These are phyloP conservation scores for Halisarca cf. caerulea DNA, from an alignment of 37 sponge, comb jelly and placozoan genomes.

Conservation along the genomic window DNA sequence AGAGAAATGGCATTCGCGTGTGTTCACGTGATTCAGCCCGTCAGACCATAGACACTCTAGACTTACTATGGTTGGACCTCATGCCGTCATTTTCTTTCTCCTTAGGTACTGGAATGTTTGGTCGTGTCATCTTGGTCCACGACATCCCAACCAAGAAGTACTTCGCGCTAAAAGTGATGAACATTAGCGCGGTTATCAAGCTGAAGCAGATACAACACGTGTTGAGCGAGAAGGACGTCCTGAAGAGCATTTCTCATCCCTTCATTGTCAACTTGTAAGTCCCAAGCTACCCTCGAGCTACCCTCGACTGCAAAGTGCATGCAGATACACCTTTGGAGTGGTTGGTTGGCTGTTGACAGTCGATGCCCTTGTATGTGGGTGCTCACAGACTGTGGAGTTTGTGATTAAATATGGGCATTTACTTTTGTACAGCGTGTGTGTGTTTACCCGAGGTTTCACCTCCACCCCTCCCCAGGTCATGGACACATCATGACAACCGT, in stretches of 20 bases:
- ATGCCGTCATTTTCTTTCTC: not conserved
- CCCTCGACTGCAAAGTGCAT: not conserved
- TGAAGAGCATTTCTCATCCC: conserved; percentile 74
- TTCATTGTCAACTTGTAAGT: conserved; percentile 95
- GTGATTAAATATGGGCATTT: no score
- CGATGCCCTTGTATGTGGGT: conserved; percentile 33
- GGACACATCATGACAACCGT: conserved; percentile 87
- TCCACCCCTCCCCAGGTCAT: conserved; percentile 69
- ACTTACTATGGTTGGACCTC: no score
- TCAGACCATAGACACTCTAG: no score
- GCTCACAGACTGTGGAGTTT: no score
- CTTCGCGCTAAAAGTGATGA: conserved; percentile 93
- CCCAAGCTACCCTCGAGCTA: not conserved
- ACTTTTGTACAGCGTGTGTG: no score
- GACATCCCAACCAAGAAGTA: conserved; percentile 61
- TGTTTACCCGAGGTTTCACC: no score
- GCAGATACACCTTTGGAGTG: no score
- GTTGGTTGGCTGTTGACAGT: not conserved
- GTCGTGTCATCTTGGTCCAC: conserved; percentile 79
- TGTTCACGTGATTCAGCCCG: no score
- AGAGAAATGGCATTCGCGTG: no score
- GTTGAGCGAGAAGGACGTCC: conserved; percentile 84
- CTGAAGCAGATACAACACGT: conserved; percentile 93
- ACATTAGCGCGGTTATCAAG: conserved; percentile 83
- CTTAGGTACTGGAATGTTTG: conserved; percentile 95